These are phyloP conservation scores for Blennius ocellaris DNA, from an alignment of 2,113 vertebrate genomes.

Conservation along the genomic window DNA sequence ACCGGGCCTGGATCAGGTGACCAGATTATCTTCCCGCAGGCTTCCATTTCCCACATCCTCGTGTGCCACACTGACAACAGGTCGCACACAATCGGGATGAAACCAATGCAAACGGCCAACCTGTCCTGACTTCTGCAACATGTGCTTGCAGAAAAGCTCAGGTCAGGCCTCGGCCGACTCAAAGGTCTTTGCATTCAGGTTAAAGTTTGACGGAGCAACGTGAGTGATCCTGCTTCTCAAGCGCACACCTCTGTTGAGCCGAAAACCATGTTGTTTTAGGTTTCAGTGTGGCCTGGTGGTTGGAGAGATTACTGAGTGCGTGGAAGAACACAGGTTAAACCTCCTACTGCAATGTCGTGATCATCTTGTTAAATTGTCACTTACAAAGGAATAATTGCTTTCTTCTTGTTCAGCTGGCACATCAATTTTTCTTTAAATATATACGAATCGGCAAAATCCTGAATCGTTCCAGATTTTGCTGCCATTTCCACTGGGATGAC, in stretches of 20 bases:
- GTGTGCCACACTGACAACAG: slow-evolving; percentile 53
- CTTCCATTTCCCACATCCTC: slow-evolving; percentile 72
- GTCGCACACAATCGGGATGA: slow-evolving; percentile 61
- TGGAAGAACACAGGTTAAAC: slow-evolving; percentile 26
- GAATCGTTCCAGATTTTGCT: neutral
- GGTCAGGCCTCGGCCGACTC: slow-evolving; percentile 41
- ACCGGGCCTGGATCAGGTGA: slow-evolving; percentile 69
- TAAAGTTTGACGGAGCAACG: slow-evolving; percentile 37
- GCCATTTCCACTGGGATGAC: neutral
- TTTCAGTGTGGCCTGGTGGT: slow-evolving; percentile 13
- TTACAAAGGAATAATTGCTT: slow-evolving; percentile 7
- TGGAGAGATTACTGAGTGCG: slow-evolving; percentile 39
- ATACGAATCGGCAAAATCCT: slow-evolving; percentile 2
- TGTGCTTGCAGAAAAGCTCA: slow-evolving; percentile 50
- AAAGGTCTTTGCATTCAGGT: slow-evolving; percentile 25
- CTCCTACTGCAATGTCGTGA: slow-evolving; percentile 10
- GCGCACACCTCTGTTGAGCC: slow-evolving; percentile 23
- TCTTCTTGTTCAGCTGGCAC: slow-evolving; percentile 1
- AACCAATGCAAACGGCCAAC: slow-evolving; percentile 33
- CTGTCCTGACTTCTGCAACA: slow-evolving; percentile 25
- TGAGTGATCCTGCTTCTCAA: slow-evolving; percentile 31
- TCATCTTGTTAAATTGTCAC: slow-evolving; percentile 21
- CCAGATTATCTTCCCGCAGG: slow-evolving; percentile 63
- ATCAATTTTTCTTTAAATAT: neutral
- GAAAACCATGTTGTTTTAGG: slow-evolving; percentile 25